Evolutionary conservation across 2,113 vertebrate species (phyloP).

Genomic region (Lagopus muta): DNA sequence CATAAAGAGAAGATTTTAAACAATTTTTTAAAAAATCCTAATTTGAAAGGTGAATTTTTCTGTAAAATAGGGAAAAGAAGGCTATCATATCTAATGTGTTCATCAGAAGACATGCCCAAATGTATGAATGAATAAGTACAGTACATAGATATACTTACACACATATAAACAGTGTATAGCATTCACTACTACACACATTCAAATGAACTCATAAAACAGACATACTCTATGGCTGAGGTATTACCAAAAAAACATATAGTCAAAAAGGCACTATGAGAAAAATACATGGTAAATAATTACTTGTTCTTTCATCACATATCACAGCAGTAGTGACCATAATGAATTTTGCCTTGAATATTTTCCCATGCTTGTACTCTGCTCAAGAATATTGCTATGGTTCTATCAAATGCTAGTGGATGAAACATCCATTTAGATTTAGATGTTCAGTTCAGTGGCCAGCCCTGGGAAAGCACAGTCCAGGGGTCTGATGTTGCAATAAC

Average conservation of each 20-base stretch:
- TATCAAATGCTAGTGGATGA: not conserved
- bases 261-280: not conserved
- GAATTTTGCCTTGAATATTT: not conserved
- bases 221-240: not conserved
- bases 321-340: not conserved
- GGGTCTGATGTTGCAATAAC: not conserved
- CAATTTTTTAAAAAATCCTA: not conserved
- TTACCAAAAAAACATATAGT: not conserved
- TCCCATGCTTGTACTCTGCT: not conserved
- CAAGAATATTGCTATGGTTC: not conserved
- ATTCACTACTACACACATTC: rapidly evolving
- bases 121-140: not conserved
- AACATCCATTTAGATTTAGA: not conserved
- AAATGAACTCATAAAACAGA: not conserved
- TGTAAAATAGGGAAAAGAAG: not conserved
- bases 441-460: not conserved
- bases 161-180: not conserved
- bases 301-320: not conserved
- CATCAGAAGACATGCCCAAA: not conserved
- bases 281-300: not conserved
- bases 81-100: not conserved
- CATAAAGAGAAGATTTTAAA: not conserved
- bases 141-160: rapidly evolving
- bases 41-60: not conserved
- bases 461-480: not conserved